Base-by-base conservation (phyloP, 2,888 invertebrate species). In the Ptilodon capucinus region DNA sequence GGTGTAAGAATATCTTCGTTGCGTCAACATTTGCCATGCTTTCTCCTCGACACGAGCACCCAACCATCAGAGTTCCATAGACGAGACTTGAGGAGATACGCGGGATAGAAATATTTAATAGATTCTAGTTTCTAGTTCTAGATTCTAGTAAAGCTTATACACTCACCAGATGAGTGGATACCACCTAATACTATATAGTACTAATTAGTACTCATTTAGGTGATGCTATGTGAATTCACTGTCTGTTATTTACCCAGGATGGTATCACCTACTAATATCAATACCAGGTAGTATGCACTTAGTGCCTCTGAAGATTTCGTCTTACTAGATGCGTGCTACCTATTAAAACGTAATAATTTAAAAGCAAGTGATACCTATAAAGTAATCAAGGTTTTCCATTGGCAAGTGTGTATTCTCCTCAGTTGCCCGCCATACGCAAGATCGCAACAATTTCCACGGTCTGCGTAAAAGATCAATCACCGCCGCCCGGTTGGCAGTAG, bases 1-100 rank as follows among this genome's bases (percentile, higher is more conserved):
- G 28, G 23, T 43, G 40, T 40, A 14, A 42, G 42, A 38, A 17
- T 43, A 36, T 14, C 36, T 17, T n/a, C 19, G 44, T 58, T 63
- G 42, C 42, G 47, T 38, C 57, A 64, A 25, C 25, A 60, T 63
- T 63, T 45, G 57, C 40, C 40, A 64, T 68, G 62, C 64, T 64
- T 64, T 64, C 64, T 64, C 57, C 34, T 18, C 38, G 39, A 35
- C 42, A 39, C 13, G 21, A 19, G 35, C 35, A 19, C 39, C 19
- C 6, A 13, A 18, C 21, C 36, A 18, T 47, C 42, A 36, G 28
- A 23, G 23, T 40, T 35, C n/a, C 7, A 39, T 39, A 21, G 38
- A 21, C n/a, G n/a, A 28, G 11, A 4, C 28, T n/a, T n/a, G n/a
- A n/a, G 4, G 11, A 28, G n/a, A 7, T 11, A 28, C 28, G 28